Percentiles rank a stretch among this genome's conserved stretches.
These are phyloP conservation scores for Caranx melampygus DNA, from an alignment of 2,113 vertebrate genomes.

Conservation along the genomic window DNA sequence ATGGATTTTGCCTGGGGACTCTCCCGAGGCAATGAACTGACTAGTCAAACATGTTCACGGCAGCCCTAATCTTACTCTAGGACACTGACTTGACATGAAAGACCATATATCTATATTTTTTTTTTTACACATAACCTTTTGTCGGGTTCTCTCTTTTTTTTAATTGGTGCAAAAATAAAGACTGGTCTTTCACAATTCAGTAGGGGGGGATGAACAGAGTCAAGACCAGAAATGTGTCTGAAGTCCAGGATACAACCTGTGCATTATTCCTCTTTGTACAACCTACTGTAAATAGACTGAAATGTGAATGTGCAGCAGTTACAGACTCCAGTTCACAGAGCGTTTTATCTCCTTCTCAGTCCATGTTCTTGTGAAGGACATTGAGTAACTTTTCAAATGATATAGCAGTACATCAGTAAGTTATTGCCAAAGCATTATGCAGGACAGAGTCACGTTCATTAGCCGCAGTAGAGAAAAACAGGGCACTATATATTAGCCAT, in stretches of 20 bases:
- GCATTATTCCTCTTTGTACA: constrained; percentile 42
- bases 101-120: constrained; percentile 61
- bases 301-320: constrained; percentile 18
- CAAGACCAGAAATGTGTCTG: constrained; percentile 26
- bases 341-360: constrained; percentile 15
- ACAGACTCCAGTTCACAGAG: constrained; percentile 14
- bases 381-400: constrained; percentile 27
- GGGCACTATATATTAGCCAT: not conserved
- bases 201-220: constrained; percentile 36
- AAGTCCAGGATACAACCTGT: constrained; percentile 13
- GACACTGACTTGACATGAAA: constrained; percentile 87
- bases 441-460: not conserved
- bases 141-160: constrained; percentile 43
- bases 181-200: constrained; percentile 29
- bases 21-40: constrained; percentile 88
- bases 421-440: not conserved
- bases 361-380: constrained; percentile 41
- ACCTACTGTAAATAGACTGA: constrained; percentile 32
- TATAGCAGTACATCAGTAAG: not conserved
- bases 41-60: constrained; percentile 87
- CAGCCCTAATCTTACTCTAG: constrained; percentile 87
- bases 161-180: constrained; percentile 54
- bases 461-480: not conserved
- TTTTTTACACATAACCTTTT: constrained; percentile 68
- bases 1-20: constrained; percentile 88